These are phyloP conservation scores for Anas platyrhynchos DNA, from an alignment of 2,113 vertebrate genomes.

Conservation along the genomic window DNA sequence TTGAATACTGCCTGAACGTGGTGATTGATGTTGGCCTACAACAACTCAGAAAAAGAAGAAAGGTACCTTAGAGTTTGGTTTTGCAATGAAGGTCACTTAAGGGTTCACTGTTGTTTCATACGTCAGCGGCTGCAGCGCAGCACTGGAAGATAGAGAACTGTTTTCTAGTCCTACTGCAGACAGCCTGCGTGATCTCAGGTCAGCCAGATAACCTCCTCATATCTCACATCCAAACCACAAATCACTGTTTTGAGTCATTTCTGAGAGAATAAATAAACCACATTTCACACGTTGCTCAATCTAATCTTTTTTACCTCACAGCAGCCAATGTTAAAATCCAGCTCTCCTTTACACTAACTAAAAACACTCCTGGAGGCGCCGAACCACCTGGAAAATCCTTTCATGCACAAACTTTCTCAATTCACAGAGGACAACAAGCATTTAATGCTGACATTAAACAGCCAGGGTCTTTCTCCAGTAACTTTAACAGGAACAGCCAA, in stretches of 20 bases:
- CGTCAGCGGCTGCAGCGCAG: no score
- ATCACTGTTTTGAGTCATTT: not conserved
- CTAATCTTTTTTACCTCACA: not conserved
- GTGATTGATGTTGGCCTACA: not conserved
- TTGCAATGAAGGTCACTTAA: not conserved
- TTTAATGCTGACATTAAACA: not conserved
- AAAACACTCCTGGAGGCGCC: not conserved
- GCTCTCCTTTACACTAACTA: not conserved
- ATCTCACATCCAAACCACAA: not conserved
- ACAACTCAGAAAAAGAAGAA: not conserved
- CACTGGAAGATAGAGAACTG: not conserved
- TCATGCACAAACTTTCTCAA: not conserved
- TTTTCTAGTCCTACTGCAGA: not conserved
- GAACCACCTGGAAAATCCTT: not conserved
- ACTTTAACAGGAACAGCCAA: not conserved
- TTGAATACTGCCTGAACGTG: not conserved
- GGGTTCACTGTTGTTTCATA: not conserved
- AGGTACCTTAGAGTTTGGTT: not conserved
- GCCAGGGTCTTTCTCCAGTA: not conserved
- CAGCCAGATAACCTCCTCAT: constrained; percentile 15
- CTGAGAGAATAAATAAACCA: not conserved
- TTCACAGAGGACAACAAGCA: not conserved
- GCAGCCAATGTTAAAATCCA: not conserved
- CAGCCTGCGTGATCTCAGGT: not conserved
- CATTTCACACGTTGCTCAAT: not conserved